Evolutionary conservation across 2,113 vertebrate species (phyloP).

Genomic region (Uropsilus gracilis): DNA sequence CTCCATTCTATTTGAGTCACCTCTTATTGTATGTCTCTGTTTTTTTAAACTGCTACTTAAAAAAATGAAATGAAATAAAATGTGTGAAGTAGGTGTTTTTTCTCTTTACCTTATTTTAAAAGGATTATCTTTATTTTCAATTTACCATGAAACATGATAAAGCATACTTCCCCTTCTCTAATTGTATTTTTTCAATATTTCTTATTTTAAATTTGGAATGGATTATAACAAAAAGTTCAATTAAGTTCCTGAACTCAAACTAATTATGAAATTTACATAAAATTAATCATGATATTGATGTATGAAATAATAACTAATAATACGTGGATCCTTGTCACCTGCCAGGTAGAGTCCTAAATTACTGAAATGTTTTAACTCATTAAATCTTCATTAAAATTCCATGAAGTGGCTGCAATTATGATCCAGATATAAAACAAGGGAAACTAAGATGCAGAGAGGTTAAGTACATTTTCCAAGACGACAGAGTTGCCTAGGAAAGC

Average conservation of each 20-base stretch:
- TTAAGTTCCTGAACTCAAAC: not conserved
- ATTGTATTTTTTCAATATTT: conserved; percentile 4
- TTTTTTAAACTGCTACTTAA: not conserved
- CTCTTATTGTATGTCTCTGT: not conserved
- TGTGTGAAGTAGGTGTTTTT: not conserved
- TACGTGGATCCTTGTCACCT: not conserved
- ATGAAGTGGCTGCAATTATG: not conserved
- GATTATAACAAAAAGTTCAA: not conserved
- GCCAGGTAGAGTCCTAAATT: not conserved
- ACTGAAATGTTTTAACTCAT: not conserved
- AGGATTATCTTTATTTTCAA: not conserved
- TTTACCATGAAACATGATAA: not conserved
- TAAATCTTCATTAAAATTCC: not conserved
- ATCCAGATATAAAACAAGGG: not conserved
- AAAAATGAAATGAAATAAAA: not conserved
- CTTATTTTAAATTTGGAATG: not conserved
- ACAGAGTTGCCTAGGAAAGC: rapidly evolving
- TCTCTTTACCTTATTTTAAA: not conserved
- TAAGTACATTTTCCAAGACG: not conserved
- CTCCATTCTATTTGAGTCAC: not conserved
- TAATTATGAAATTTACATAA: not conserved
- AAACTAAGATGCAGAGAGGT: not conserved
- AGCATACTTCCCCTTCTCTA: not conserved
- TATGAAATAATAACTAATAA: not conserved
- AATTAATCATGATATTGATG: not conserved